Base-by-base conservation (phyloP, 2,113 vertebrate genomes). In the Phrynosoma platyrhinos region DNA sequence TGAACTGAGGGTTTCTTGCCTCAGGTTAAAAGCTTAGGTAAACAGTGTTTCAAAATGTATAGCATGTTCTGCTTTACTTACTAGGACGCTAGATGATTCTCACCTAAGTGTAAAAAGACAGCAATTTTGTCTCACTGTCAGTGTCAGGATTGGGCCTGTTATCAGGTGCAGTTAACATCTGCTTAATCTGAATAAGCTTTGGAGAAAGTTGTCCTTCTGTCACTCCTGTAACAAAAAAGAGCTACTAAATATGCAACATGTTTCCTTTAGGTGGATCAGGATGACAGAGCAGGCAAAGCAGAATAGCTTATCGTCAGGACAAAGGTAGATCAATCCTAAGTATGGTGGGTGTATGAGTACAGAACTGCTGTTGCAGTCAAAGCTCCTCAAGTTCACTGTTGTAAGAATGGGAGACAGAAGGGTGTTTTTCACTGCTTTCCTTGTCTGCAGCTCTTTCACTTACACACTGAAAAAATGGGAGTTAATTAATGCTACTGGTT, bases 251-350 rank as follows among this genome's bases (percentile, higher is more conserved):
- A 30, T 32, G 1, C 18, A 77, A 5, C 21, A 53, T 77, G 36
- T 36, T 36, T 36, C 36, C 36, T 1, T 88, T 76, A 69, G 69
- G 69, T 80, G 69, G 55, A 90, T 72, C 66, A 74, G 4, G 42
- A 55, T 64, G 83, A 66, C 0, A 74, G 30, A 53, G 32, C 0
- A 0, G 82, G 52, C 3, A 76, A 47, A 90, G 86, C 0, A 88
- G 92, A 58, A 36, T 0, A 0, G 0, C 78, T 91, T 93, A 82
- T 92, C 89, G 92, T 92, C 89, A 90, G 89, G 92, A 92, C 53
- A 0, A 9, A 20, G 40, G 68, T 14, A 47, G 16, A 68, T 27
- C 7, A 62, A 81, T 23, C 58, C 79, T 12, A 36, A 23, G 55
- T 20, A 23, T 81, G 79, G 58, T 10, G 21, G 18, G 25, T 27